These are phyloP conservation scores for Dasyprocta punctata DNA, from an alignment of 2,113 vertebrate genomes.

Conservation along the genomic window DNA sequence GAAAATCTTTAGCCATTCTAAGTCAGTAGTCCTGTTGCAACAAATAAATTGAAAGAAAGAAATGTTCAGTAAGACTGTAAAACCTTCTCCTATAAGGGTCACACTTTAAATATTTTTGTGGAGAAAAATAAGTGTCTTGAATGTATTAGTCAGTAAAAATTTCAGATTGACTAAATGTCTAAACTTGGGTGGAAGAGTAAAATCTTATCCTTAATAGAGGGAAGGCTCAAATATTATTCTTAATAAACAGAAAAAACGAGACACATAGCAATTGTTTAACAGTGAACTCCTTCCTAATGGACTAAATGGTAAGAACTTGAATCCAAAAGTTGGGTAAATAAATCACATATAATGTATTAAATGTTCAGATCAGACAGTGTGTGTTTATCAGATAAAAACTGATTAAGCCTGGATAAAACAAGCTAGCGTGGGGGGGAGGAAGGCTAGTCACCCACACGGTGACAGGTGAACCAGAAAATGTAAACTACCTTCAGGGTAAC, in stretches of 20 bases:
- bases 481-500: not conserved
- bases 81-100: not conserved
- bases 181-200: not conserved
- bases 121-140: not conserved
- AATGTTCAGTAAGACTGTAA: not conserved
- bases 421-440: not conserved
- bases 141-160: not conserved
- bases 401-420: not conserved
- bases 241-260: not conserved
- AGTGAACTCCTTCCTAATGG: not conserved
- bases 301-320: not conserved
- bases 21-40: not conserved
- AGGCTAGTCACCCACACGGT: not conserved
- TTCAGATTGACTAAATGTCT: not conserved
- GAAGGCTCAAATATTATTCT: not conserved
- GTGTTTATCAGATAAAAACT: not conserved
- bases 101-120: not conserved
- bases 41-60: not conserved
- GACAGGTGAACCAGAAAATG: conserved; percentile 2
- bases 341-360: not conserved
- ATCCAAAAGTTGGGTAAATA: not conserved
- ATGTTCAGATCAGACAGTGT: not conserved
- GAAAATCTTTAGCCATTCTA: not conserved
- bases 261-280: not conserved
- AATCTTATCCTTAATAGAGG: not conserved